Evolutionary conservation across 2,113 vertebrate species (phyloP), one percentile per base, ranked within the genome.

Genomic region (Sinosuthora webbiana): DNA sequence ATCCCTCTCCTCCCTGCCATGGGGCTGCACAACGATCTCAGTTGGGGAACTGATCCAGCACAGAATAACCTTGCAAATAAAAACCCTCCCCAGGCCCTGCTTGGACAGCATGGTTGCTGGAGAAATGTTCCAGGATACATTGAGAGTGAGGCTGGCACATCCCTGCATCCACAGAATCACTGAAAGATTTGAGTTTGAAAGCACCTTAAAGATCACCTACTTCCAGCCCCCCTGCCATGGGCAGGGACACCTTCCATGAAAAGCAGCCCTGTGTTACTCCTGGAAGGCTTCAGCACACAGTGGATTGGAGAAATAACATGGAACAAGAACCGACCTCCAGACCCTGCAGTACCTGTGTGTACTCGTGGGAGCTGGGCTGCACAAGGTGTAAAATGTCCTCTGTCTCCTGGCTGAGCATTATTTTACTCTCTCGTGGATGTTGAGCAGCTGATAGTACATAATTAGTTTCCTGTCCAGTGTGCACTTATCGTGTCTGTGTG

Each of bases 31-130:
- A 71, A 35, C 0, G 1, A 50, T 14, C 70, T 45, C 52, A 70
- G 10, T 0, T 42, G 23, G 11, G n/a, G 23, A 90, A 33, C 28
- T 30, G 42, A 49, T 64, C 57, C 62, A 71, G 52, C 56, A 41
- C 0, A 1, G 53, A 52, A n/a, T 42, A 56, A 64, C 12, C 13
- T 28, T 15, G 37, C 39, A 59, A 68, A 76, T 33, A 33, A 64
- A 82, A 56, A 2, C 35, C 8, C 19, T 83, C 24, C 14, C 44
- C 53, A 64, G 20, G 30, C 35, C 24, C 1, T 3, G 25, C 28
- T 45, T 2, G 2, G 44, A 39, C 15, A 44, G 16, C 60, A 47
- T 0, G 6, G 33, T 33, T 28, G 7, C 17, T 0, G 0, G 19
- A 71, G 52, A 63, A 77, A 78, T 3, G 7, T 6, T 68, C 47